Evolutionary conservation across 2,113 vertebrate species (phyloP), one percentile per base, ranked within the genome.

Genomic region (Neopipo cinnamomea): DNA sequence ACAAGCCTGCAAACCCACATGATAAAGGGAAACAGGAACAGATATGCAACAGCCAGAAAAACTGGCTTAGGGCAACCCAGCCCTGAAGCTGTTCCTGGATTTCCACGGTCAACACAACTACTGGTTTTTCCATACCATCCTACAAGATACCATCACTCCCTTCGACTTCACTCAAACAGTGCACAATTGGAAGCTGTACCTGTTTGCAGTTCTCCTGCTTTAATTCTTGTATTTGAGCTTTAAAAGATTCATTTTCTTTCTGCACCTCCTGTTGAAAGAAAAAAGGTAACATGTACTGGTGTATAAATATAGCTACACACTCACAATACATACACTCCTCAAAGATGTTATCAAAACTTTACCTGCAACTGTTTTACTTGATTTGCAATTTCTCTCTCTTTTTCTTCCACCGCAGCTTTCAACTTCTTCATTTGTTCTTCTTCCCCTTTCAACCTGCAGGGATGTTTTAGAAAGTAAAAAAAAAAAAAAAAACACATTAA

Each of bases 281-380:
- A 87, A 85, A 62, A 49, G 30, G 15, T 8, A 52, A 44, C 14
- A 49, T 4, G 39, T 6, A 23, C 4, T 37, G 3, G 41, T 13
- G 14, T 14, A 37, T 20, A 66, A 7, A 33, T 0, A 52, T 0
- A 75, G 19, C 58, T 9, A 25, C 0, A 62, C 4, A 21, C 15
- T 66, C 44, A 66, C 15, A 88, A 11, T 11, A 71, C 11, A 37
- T 1, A 62, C 13, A 19, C 3, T 72, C 41, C 75, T 78, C 50
- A 78, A 31, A 47, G 35, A 10, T 10, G 6, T 12, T 27, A 33
- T 5, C 7, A 3, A 70, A 77, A 50, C 27, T 72, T 96, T 86
- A 99, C 99, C 99, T 99, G 98, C 75, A 99, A 88, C 33, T 98
- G 98, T 75, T 98, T 96, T 46, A 98, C 92, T 96, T 97, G 98